phyloP scores from a whole-genome alignment of 2,888 invertebrate species.

The Cerceris rybyensis region DNA sequence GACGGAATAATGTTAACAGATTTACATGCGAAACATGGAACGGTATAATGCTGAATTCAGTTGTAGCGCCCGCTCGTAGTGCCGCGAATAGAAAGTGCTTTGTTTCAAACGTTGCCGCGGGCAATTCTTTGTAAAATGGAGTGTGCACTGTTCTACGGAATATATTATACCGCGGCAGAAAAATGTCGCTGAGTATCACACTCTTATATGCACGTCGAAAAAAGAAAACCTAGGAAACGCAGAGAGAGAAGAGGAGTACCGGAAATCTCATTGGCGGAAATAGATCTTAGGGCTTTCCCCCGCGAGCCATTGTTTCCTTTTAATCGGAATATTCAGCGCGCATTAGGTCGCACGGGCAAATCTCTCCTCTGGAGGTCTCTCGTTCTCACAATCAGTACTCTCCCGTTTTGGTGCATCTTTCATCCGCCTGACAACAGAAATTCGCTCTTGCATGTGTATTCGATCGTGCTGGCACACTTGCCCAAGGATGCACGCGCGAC shows the following conservation, averaged over 20 bases:
- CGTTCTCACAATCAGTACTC: background rate
- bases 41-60: conserved; percentile 36
- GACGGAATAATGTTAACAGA: conserved; percentile 43
- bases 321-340: conserved; percentile 73
- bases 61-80: conserved; percentile 39
- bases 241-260: background rate
- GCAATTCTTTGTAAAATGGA: conserved; percentile 25
- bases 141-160: conserved; percentile 14
- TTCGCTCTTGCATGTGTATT: conserved; percentile 49
- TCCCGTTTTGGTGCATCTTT: conserved; percentile 10
- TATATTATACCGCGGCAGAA: conserved; percentile 26
- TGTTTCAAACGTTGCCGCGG: conserved; percentile 52
- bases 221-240: background rate
- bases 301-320: conserved; percentile 69
- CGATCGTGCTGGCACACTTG: conserved; percentile 41
- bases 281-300: conserved; percentile 38
- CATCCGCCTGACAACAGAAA: conserved; percentile 48
- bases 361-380: conserved; percentile 1
- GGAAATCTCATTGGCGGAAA: conserved; percentile 46
- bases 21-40: conserved; percentile 36
- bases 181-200: background rate
- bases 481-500: conserved; percentile 27
- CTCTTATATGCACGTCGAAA: background rate
- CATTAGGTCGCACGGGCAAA: conserved; percentile 14
- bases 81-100: conserved; percentile 47